phyloP scores from a whole-genome alignment of 1,140 invertebrate genomes.

The Bombus cullumanus region DNA sequence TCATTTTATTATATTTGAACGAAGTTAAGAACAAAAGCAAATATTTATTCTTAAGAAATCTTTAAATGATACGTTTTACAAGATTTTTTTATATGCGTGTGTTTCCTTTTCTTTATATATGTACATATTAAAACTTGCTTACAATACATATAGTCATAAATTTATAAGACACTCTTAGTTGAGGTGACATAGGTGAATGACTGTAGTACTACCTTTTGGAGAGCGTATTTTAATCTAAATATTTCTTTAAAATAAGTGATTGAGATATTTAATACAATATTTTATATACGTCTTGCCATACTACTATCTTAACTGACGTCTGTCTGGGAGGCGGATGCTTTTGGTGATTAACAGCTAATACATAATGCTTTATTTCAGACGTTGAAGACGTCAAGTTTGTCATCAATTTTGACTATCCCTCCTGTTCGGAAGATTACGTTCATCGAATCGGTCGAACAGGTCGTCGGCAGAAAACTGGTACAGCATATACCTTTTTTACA shows the following conservation, averaged over 20 bases:
- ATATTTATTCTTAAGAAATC: neutral
- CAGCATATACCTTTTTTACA: slow-evolving; percentile 99
- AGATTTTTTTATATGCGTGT: neutral
- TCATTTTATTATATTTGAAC: neutral
- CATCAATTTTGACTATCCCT: slow-evolving; percentile 99
- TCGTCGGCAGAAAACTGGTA: slow-evolving; percentile 96
- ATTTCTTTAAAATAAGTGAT: slow-evolving; percentile 38
- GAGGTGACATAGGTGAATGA: neutral
- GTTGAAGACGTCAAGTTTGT: slow-evolving; percentile 99
- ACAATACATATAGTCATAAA: slow-evolving; percentile 6
- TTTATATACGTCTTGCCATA: slow-evolving; percentile 53
- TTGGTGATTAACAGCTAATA: slow-evolving; percentile 32
- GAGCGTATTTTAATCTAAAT: slow-evolving; percentile 45
- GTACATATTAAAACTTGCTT: neutral
- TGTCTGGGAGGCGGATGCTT: slow-evolving; percentile 42
- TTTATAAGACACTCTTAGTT: neutral
- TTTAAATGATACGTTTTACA: neutral
- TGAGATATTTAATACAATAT: slow-evolving; percentile 35
- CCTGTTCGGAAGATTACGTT: slow-evolving; percentile 99
- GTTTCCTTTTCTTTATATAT: neutral
- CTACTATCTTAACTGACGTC: slow-evolving; percentile 61
- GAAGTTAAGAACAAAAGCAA: slow-evolving; percentile 2
- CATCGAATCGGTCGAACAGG: slow-evolving; percentile 99
- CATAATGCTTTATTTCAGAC: slow-evolving; percentile 87
- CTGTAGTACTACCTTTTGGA: slow-evolving; percentile 34